Conservation (phyloP, 2,113 vertebrate genomes). For the Cepphus grylle region DNA sequence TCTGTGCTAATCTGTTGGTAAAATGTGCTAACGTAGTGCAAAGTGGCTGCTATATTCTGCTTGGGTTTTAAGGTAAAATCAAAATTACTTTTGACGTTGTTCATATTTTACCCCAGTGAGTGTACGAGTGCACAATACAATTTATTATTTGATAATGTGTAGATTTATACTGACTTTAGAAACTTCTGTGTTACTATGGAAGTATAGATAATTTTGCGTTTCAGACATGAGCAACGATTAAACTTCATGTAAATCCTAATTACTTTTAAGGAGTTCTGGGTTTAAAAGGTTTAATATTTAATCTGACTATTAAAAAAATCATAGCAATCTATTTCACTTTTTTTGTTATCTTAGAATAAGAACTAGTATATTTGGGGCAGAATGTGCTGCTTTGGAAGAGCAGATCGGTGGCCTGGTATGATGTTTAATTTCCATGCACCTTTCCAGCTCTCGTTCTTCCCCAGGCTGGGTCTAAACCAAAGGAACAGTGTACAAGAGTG, state of each 20-base stretch:
- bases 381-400: slow-evolving; percentile 38
- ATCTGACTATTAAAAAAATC: neutral
- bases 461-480: neutral
- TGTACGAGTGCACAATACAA: neutral
- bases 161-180: neutral
- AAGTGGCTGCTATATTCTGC: neutral
- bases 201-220: neutral
- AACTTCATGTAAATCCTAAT: neutral
- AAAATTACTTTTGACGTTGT: neutral
- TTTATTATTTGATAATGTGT: neutral
- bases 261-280: slow-evolving; percentile 4
- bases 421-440: neutral
- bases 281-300: slow-evolving; percentile 28
- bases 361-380: slow-evolving; percentile 4
- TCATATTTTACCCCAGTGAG: neutral
- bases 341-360: neutral
- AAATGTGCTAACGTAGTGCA: neutral
- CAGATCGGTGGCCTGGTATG: neutral
- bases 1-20: neutral
- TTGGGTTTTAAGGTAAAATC: neutral
- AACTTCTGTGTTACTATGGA: neutral
- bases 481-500: neutral
- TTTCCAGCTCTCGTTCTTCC: neutral
- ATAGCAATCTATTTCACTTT: neutral
- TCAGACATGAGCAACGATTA: neutral